A percentile compares a stretch with the other conserved stretches of the same genome.
These are phyloP conservation scores for Halichoeres trimaculatus DNA, from an alignment of 2,113 vertebrate species.

Conservation along the genomic window DNA sequence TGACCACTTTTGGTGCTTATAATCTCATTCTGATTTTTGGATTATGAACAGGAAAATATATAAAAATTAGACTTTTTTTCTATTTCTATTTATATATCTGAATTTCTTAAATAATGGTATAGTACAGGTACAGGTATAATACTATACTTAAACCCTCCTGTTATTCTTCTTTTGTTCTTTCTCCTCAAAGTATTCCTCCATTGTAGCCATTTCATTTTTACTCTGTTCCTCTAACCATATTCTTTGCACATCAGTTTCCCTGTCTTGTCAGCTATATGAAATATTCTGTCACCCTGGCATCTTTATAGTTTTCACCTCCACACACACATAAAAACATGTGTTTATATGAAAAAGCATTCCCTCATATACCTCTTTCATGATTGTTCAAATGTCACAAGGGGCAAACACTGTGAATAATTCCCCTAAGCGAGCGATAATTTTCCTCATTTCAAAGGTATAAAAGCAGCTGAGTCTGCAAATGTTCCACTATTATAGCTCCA, in stretches of 20 bases:
- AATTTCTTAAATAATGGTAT: too few relatives aligned
- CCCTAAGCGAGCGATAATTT: constrained; percentile 8
- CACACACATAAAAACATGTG: neutral
- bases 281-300: constrained; percentile 26
- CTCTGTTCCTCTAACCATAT: neutral
- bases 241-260: constrained; percentile 15
- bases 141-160: neutral
- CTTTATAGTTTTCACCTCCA: constrained; percentile 1
- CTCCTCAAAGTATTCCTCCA: neutral
- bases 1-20: too few relatives aligned
- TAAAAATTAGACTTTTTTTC: too few relatives aligned
- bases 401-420: constrained; percentile 2
- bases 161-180: constrained; percentile 10
- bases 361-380: constrained; percentile 2
- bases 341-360: constrained; percentile 10
- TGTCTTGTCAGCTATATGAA: constrained; percentile 21
- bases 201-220: neutral
- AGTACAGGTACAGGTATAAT: too few relatives aligned
- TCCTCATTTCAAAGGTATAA: constrained; percentile 19
- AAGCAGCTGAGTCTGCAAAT: constrained; percentile 6
- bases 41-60: too few relatives aligned
- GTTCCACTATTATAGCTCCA: constrained; percentile 6
- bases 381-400: constrained; percentile 6
- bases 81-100: too few relatives aligned
- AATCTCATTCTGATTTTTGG: too few relatives aligned